A percentile compares a stretch with the other conserved stretches of the same genome.
Evolutionary conservation across 2,888 invertebrate genomes (phyloP).

Genomic region (Conchocele bisecta): DNA sequence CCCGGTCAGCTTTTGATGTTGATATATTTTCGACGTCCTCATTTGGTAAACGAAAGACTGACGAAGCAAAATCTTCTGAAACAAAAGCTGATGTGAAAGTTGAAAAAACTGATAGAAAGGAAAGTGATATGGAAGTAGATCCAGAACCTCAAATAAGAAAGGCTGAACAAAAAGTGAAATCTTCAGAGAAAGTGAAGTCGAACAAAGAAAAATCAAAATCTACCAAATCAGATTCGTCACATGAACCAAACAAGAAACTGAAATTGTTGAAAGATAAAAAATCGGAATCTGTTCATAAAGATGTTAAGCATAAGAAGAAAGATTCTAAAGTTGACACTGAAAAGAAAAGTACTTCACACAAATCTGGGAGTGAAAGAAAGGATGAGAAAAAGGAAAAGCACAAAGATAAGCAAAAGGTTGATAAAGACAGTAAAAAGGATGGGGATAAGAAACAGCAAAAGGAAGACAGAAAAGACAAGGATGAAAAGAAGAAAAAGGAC

Average conservation of each 20-base stretch:
- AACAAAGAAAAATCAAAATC: constrained; percentile 35
- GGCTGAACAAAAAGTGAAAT: constrained; percentile 31
- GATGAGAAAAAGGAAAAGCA: constrained; percentile 51
- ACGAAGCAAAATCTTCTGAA: constrained; percentile 14
- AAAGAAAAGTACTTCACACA: constrained; percentile 57
- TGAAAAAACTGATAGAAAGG: constrained; percentile 11
- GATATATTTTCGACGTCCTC: constrained; percentile 26
- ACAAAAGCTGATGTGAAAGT: constrained; percentile 14
- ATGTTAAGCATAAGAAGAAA: constrained; percentile 66
- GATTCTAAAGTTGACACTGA: too few species aligned
- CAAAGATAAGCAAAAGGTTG: constrained; percentile 54
- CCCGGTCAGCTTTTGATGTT: constrained; percentile 29
- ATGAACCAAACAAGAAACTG: constrained; percentile 61
- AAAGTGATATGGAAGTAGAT: constrained; percentile 13
- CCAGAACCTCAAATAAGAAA: constrained; percentile 21
- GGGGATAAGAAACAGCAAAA: constrained; percentile 40
- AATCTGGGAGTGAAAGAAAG: constrained; percentile 49
- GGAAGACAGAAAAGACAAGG: constrained; percentile 27
- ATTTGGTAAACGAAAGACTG: constrained; percentile 29
- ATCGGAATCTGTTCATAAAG: constrained; percentile 58
- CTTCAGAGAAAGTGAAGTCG: constrained; percentile 33
- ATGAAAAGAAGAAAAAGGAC: constrained; percentile 39
- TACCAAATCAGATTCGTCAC: constrained; percentile 5
- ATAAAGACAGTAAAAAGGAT: constrained; percentile 38
- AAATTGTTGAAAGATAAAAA: constrained; percentile 56